Percentiles rank a stretch among this genome's conserved stretches.
phyloP scores from a whole-genome alignment of 2,888 invertebrate genomes.

The Heteromurus nitidus region DNA sequence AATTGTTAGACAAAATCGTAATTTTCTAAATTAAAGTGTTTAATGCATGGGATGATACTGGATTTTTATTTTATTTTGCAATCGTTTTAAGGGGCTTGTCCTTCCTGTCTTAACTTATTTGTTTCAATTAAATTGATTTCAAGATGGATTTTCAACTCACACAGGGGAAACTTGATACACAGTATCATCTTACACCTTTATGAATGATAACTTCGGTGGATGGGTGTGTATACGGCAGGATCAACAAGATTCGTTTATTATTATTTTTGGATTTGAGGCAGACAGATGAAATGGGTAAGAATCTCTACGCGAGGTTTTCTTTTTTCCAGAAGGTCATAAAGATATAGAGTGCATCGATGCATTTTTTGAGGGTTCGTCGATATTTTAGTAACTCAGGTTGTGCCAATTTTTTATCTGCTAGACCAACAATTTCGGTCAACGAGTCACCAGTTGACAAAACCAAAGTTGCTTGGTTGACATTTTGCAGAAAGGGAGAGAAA shows the following conservation, averaged over 20 bases:
- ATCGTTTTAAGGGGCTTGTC: too few relatives aligned
- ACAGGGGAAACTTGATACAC: slow-evolving; percentile 16
- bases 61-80: too few relatives aligned
- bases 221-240: too few relatives aligned
- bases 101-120: too few relatives aligned
- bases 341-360: slow-evolving; percentile 60
- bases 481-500: slow-evolving; percentile 51
- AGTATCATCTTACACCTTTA: neutral
- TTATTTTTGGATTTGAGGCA: too few relatives aligned
- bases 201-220: too few relatives aligned
- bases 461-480: slow-evolving; percentile 69
- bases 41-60: too few relatives aligned
- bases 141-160: too few relatives aligned
- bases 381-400: slow-evolving; percentile 62
- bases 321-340: slow-evolving; percentile 57
- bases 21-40: too few relatives aligned
- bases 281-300: slow-evolving; percentile 23
- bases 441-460: slow-evolving; percentile 67
- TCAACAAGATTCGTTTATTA: too few relatives aligned
- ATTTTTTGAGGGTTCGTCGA: slow-evolving; percentile 56
- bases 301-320: slow-evolving; percentile 57
- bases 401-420: slow-evolving; percentile 66
- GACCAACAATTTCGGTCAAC: slow-evolving; percentile 66
- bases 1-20: too few relatives aligned
- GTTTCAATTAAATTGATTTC: too few relatives aligned